These are phyloP conservation scores for Cosmorhoe ocellata DNA, from an alignment of 2,888 invertebrate genomes.

Conservation along the genomic window DNA sequence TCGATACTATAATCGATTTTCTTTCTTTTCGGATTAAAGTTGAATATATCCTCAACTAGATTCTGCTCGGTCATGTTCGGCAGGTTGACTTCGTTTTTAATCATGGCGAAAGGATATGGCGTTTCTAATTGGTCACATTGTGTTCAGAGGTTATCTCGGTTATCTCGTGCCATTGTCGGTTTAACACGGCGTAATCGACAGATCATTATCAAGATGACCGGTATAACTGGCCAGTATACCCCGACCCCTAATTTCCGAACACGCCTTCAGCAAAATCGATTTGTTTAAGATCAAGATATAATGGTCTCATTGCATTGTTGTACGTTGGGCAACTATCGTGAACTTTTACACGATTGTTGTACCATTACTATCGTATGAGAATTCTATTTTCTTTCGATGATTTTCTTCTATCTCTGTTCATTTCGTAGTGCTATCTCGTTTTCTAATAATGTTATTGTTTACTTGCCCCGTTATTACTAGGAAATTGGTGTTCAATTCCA, in stretches of 20 bases:
- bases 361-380: constrained; percentile 79
- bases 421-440: constrained; percentile 49
- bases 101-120: constrained; percentile 53
- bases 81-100: constrained; percentile 65
- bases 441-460: constrained; percentile 77
- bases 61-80: constrained; percentile 62
- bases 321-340: constrained; percentile 76
- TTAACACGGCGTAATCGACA: constrained; percentile 76
- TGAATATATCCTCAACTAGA: constrained; percentile 65
- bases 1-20: constrained; percentile 50
- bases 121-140: constrained; percentile 77
- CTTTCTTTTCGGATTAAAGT: constrained; percentile 56
- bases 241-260: constrained; percentile 51
- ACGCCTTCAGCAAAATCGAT: constrained; percentile 40
- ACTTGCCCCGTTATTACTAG: constrained; percentile 71
- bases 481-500: constrained; percentile 60
- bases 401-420: constrained; percentile 55
- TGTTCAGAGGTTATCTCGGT: constrained; percentile 67
- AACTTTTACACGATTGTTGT: constrained; percentile 79
- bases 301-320: constrained; percentile 65
- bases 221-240: constrained; percentile 51
- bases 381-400: constrained; percentile 76
- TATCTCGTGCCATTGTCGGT: constrained; percentile 72
- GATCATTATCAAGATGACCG: constrained; percentile 79
- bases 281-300: constrained; percentile 50